These are phyloP conservation scores for Phenganax subtilis DNA, from an alignment of 92 coral and sea anemone species.

Conservation along the genomic window DNA sequence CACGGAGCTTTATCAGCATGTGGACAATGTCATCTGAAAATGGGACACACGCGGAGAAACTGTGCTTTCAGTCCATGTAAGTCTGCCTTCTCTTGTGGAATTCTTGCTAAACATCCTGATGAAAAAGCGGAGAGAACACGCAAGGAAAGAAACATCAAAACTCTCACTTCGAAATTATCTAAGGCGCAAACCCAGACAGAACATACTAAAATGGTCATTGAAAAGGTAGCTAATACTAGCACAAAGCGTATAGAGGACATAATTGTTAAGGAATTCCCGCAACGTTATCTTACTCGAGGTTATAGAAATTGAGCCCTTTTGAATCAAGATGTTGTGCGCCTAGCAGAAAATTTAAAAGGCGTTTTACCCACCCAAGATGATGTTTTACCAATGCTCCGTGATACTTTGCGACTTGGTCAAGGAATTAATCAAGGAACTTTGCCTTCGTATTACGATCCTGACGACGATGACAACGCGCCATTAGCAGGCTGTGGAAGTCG, in stretches of 20 bases:
- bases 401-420: too few species aligned
- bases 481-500: too few species aligned
- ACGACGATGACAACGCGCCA: too few species aligned
- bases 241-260: neutral
- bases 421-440: neutral
- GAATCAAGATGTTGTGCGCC: neutral
- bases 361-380: neutral
- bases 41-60: slow-evolving; percentile 41
- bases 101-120: slow-evolving; percentile 36
- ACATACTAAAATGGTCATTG: neutral
- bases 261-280: neutral
- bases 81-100: slow-evolving; percentile 34
- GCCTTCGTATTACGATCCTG: neutral
- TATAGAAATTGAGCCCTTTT: too few species aligned
- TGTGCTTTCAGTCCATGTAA: slow-evolving; percentile 38
- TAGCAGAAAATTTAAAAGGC: neutral
- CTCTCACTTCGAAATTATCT: neutral
- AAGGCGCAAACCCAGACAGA: too few species aligned
- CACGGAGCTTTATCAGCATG: slow-evolving; percentile 39
- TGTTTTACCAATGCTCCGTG: neutral
- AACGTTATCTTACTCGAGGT: too few species aligned
- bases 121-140: slow-evolving; percentile 20
- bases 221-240: neutral
- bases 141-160: neutral
- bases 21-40: slow-evolving; percentile 35